A percentile compares a stretch with the other conserved stretches of the same genome.
Conservation (phyloP, 92 coral and sea anemone genomes). For the Siderastrea siderea region DNA sequence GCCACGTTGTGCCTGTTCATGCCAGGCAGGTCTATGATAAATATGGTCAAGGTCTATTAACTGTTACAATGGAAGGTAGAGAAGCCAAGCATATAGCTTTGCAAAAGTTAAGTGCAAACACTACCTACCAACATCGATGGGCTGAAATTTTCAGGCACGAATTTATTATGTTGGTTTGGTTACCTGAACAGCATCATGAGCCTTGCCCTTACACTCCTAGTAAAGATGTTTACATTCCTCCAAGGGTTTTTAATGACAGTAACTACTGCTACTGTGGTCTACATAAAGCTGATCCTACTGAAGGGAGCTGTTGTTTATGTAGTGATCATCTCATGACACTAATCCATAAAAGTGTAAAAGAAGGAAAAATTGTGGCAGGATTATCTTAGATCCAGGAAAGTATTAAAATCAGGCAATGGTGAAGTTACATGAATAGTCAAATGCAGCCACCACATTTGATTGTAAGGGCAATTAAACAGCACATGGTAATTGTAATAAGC, state of each 20-base stretch:
- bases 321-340: slow-evolving; percentile 46
- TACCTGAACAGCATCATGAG: slow-evolving; percentile 61
- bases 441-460: too few species aligned
- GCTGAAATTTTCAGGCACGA: slow-evolving; percentile 65
- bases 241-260: slow-evolving; percentile 41
- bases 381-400: too few species aligned
- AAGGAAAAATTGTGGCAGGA: slow-evolving; percentile 40
- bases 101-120: slow-evolving; percentile 64
- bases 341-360: slow-evolving; percentile 35
- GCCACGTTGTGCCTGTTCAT: slow-evolving; percentile 66
- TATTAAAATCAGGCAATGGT: too few species aligned
- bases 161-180: slow-evolving; percentile 68
- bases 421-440: too few species aligned
- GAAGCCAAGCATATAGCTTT: slow-evolving; percentile 69
- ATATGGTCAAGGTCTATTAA: slow-evolving; percentile 61
- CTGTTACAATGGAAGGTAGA: slow-evolving; percentile 71
- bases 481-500: too few species aligned
- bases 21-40: slow-evolving; percentile 54
- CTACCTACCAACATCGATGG: slow-evolving; percentile 64
- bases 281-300: slow-evolving; percentile 62
- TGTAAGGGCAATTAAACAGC: too few species aligned
- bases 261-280: slow-evolving; percentile 69
- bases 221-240: slow-evolving; percentile 72
- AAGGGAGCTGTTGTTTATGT: slow-evolving; percentile 58
- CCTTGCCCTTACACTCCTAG: slow-evolving; percentile 26